Conservation (phyloP, 2,888 invertebrate species). For the Suillia variegata region DNA sequence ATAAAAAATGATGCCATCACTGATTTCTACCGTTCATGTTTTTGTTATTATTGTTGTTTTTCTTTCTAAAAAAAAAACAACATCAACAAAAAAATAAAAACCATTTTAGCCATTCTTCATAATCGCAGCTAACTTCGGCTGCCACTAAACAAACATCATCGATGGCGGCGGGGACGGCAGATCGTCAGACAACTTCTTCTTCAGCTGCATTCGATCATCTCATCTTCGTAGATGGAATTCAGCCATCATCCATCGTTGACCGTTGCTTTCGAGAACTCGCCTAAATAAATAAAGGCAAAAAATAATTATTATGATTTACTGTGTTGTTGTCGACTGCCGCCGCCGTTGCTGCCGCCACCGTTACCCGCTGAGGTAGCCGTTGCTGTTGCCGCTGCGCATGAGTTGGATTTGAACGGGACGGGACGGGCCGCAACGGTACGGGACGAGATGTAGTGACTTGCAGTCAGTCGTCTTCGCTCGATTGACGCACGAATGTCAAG, state of each 20-base stretch:
- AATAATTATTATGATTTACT: constrained; percentile 22
- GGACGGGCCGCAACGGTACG: too few species aligned
- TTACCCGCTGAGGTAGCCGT: neutral
- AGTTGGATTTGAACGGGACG: too few species aligned
- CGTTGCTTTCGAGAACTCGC: neutral
- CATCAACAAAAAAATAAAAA: too few species aligned
- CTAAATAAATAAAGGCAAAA: constrained; percentile 10
- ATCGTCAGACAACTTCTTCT: constrained; percentile 1
- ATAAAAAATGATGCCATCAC: too few species aligned
- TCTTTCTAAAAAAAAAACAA: neutral
- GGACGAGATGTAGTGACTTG: too few species aligned
- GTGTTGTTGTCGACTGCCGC: constrained; percentile 3
- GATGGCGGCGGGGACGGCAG: constrained; percentile 36
- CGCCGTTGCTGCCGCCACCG: neutral
- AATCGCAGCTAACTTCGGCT: neutral
- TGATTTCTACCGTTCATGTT: neutral
- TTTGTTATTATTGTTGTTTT: constrained; percentile 4
- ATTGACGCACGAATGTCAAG: constrained; percentile 35
- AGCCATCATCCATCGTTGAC: neutral
- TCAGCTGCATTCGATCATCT: neutral
- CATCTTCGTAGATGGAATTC: neutral
- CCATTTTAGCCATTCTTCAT: neutral
- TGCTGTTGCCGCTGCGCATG: constrained; percentile 4
- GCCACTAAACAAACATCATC: constrained; percentile 6
- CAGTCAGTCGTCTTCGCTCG: neutral